These are phyloP conservation scores for Stomorhina lunata DNA, from an alignment of 2,888 invertebrate species.

Conservation along the genomic window DNA sequence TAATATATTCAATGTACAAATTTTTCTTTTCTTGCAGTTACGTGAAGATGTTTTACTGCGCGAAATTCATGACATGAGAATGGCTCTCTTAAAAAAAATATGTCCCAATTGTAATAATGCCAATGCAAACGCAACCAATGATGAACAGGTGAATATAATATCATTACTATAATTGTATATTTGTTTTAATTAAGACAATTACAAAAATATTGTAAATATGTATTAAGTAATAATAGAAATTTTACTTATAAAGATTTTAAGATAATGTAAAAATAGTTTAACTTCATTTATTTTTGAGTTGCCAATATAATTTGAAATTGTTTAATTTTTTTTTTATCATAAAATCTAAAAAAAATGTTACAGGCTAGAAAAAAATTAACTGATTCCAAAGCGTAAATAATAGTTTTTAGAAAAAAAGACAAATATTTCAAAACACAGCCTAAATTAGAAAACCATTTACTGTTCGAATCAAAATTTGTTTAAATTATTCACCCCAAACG, in stretches of 20 bases:
- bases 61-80: slow-evolving; percentile 88
- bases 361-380: slow-evolving; percentile 17
- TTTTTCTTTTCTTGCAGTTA: slow-evolving; percentile 81
- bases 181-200: background rate
- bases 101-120: slow-evolving; percentile 84
- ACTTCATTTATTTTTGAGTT: slow-evolving; percentile 35
- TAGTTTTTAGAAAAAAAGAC: background rate
- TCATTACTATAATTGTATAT: background rate
- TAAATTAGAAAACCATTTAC: too few species aligned
- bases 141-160: slow-evolving; percentile 78
- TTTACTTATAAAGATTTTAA: too few species aligned
- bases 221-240: too few species aligned
- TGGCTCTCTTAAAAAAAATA: slow-evolving; percentile 83
- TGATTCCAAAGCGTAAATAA: slow-evolving; percentile 9
- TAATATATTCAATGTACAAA: background rate
- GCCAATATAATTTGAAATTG: slow-evolving; percentile 34
- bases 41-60: slow-evolving; percentile 88
- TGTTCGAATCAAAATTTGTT: too few species aligned
- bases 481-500: too few species aligned
- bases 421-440: too few species aligned
- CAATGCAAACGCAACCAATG: slow-evolving; percentile 77
- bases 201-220: too few species aligned
- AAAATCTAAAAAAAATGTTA: background rate
- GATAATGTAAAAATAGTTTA: too few species aligned
- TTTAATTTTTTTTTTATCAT: background rate